These are phyloP conservation scores for Etheostoma nigrum DNA, from an alignment of 2,797 vertebrate genomes.

Conservation along the genomic window DNA sequence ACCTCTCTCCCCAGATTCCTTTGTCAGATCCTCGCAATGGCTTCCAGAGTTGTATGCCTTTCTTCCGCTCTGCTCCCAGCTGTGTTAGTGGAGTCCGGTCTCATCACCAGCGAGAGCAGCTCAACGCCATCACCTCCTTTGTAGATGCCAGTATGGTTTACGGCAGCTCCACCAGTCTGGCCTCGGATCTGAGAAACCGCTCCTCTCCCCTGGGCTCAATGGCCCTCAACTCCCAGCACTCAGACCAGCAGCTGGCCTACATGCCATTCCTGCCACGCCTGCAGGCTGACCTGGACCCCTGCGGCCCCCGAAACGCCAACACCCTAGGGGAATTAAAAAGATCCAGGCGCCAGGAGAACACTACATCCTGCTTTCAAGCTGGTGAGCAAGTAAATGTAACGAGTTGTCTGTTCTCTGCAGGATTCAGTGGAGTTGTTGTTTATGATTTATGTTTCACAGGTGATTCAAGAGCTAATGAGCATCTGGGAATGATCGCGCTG, in stretches of 20 bases:
- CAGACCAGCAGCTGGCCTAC: constrained; percentile 79
- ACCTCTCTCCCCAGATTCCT: constrained; percentile 76
- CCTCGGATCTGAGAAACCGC: constrained; percentile 78
- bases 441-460: constrained; percentile 64
- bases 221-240: constrained; percentile 78
- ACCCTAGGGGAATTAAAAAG: constrained; percentile 8
- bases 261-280: constrained; percentile 83
- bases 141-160: constrained; percentile 89
- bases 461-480: constrained; percentile 86
- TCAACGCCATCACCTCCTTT: constrained; percentile 88
- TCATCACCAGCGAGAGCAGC: constrained; percentile 82
- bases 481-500: constrained; percentile 86
- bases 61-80: constrained; percentile 89
- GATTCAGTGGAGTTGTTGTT: constrained; percentile 9
- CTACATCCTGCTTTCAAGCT: constrained; percentile 85
- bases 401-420: not conserved
- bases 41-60: constrained; percentile 89
- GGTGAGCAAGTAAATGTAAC: constrained; percentile 64
- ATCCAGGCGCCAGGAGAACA: constrained; percentile 61
- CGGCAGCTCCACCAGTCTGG: constrained; percentile 80
- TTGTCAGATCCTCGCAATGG: constrained; percentile 83
- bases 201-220: constrained; percentile 80
- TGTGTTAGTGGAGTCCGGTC: constrained; percentile 70
- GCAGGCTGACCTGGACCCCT: constrained; percentile 82
- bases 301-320: constrained; percentile 75